Conservation (phyloP, 2,797 vertebrate species). For the Pelochelys cantorii region DNA sequence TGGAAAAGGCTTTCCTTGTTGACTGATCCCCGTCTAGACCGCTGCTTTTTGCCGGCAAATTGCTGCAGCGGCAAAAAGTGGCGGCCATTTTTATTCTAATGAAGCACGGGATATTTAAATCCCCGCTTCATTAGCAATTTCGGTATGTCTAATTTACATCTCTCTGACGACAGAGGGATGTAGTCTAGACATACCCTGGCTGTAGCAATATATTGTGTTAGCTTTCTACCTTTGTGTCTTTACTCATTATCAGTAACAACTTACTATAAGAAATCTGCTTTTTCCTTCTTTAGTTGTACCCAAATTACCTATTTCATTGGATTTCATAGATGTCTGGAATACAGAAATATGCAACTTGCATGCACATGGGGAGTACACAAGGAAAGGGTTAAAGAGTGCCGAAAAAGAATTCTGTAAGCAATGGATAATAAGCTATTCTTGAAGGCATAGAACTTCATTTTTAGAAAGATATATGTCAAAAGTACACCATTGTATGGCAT, state of each 20-base stretch:
- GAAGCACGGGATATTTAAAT: no score
- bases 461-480: background rate
- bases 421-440: fast-evolving
- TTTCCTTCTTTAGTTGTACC: background rate
- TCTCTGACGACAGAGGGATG: no score
- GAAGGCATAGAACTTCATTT: background rate
- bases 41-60: no score
- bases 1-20: no score
- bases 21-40: no score
- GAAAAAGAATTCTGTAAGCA: background rate
- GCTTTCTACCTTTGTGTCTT: background rate
- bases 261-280: background rate
- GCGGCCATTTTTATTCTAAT: no score
- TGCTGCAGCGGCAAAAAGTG: no score
- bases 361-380: background rate
- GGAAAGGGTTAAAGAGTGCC: background rate
- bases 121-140: no score
- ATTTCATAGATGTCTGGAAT: background rate
- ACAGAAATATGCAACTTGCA: background rate
- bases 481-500: fast-evolving
- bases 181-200: no score
- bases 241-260: background rate
- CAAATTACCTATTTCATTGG: background rate
- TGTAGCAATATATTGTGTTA: fast-evolving
- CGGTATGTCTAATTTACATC: no score